Conservation (phyloP, 2,888 invertebrate genomes). For the Labia minor region DNA sequence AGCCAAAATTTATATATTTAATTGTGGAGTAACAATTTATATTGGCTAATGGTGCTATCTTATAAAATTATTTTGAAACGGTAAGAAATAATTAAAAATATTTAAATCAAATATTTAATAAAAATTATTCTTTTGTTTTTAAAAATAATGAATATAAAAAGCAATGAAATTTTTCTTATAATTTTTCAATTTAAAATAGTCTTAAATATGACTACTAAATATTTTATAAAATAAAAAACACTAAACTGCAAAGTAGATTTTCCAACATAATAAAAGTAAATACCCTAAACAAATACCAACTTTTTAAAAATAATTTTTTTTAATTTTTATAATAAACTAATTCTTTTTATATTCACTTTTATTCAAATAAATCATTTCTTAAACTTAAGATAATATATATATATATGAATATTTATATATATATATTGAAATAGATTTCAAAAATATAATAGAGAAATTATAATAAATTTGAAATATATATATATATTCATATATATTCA, state of each 20-base stretch:
- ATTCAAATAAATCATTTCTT: neutral
- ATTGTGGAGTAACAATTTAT: no score
- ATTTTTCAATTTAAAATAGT: neutral
- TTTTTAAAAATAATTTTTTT: neutral
- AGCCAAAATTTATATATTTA: neutral
- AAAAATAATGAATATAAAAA: neutral
- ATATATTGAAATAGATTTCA: no score
- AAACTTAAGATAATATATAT: neutral
- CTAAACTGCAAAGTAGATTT: neutral
- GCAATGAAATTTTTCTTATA: neutral
- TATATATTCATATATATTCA: no score
- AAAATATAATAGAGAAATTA: no score
- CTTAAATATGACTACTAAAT: neutral
- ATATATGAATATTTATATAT: neutral
- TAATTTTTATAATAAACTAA: neutral
- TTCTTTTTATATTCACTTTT: neutral
- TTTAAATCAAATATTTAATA: neutral
- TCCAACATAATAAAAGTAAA: neutral
- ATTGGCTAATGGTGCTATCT: no score
- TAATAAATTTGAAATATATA: no score
- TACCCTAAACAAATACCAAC: neutral
- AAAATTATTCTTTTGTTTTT: neutral
- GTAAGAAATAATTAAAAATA: neutral
- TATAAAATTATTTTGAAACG: neutral
- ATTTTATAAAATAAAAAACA: neutral